phyloP scores from a whole-genome alignment of 2,888 invertebrate species.

The Aspidiotus destructor region DNA sequence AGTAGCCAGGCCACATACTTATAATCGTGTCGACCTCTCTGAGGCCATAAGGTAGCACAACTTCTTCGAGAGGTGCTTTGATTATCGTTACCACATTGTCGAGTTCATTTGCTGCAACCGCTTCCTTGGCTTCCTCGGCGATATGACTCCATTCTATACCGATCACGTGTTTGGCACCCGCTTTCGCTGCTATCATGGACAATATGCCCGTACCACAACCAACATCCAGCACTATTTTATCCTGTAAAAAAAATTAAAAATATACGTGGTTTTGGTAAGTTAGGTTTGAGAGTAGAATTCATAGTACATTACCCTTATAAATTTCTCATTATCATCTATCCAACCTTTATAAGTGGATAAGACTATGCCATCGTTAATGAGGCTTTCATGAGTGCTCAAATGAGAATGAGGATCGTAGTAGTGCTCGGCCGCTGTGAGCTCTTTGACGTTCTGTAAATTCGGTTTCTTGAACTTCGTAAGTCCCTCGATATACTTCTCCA shows the following conservation, averaged over 20 bases:
- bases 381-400: constrained; percentile 7
- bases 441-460: not conserved
- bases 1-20: constrained; percentile 18
- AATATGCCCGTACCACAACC: constrained; percentile 21
- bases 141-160: constrained; percentile 23
- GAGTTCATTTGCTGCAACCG: constrained; percentile 8
- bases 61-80: constrained; percentile 13
- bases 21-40: constrained; percentile 20
- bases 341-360: constrained; percentile 9
- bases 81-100: constrained; percentile 1
- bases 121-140: not conserved
- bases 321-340: constrained; percentile 7
- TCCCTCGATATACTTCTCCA: constrained; percentile 8
- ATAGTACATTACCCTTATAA: constrained; percentile 8
- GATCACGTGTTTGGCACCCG: constrained; percentile 22
- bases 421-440: constrained; percentile 12
- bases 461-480: constrained; percentile 3
- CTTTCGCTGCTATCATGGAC: constrained; percentile 19
- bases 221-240: constrained; percentile 21
- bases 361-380: constrained; percentile 6
- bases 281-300: not conserved
- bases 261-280: not conserved
- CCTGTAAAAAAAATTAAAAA: constrained; percentile 3
- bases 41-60: constrained; percentile 17
- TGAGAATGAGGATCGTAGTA: constrained; percentile 21